Percentiles rank a stretch among this genome's conserved stretches.
These are phyloP conservation scores for Odontocolon sp. DNA, from an alignment of 2,888 invertebrate genomes.

Conservation along the genomic window DNA sequence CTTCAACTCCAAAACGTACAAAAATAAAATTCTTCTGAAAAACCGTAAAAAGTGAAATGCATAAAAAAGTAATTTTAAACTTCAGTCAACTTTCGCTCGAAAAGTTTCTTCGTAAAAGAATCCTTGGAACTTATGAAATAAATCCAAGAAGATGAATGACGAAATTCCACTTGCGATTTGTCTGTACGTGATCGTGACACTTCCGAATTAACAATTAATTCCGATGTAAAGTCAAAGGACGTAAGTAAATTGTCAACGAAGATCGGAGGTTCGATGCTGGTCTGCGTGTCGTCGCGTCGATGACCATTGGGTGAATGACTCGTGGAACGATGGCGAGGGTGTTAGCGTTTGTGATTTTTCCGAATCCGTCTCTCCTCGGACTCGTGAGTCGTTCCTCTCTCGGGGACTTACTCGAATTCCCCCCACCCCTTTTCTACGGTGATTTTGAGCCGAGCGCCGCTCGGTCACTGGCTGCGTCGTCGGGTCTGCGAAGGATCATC, in stretches of 20 bases:
- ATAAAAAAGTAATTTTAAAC: too few relatives aligned
- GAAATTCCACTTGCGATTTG: too few relatives aligned
- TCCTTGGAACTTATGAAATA: too few relatives aligned
- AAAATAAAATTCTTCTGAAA: neutral
- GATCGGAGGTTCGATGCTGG: constrained; percentile 58
- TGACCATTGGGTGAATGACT: constrained; percentile 78
- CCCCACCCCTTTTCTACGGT: constrained; percentile 32
- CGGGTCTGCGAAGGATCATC: constrained; percentile 13
- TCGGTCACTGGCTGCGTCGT: constrained; percentile 37
- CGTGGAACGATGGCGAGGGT: constrained; percentile 70
- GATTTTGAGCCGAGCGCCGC: constrained; percentile 23
- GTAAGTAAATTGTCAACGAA: neutral
- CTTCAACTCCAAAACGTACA: neutral
- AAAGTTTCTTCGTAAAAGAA: too few relatives aligned
- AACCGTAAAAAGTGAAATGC: too few relatives aligned
- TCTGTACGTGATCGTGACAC: too few relatives aligned
- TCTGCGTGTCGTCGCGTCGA: constrained; percentile 69
- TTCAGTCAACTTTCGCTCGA: too few relatives aligned
- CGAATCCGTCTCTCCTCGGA: constrained; percentile 48
- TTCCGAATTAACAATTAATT: too few relatives aligned
- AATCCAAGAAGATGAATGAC: too few relatives aligned
- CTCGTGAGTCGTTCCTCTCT: constrained; percentile 24
- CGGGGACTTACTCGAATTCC: constrained; percentile 13
- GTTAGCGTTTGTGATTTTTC: constrained; percentile 72
- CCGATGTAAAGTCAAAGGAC: too few relatives aligned